Evolutionary conservation across 2,113 vertebrate genomes (phyloP).

Genomic region (Bungarus multicinctus): DNA sequence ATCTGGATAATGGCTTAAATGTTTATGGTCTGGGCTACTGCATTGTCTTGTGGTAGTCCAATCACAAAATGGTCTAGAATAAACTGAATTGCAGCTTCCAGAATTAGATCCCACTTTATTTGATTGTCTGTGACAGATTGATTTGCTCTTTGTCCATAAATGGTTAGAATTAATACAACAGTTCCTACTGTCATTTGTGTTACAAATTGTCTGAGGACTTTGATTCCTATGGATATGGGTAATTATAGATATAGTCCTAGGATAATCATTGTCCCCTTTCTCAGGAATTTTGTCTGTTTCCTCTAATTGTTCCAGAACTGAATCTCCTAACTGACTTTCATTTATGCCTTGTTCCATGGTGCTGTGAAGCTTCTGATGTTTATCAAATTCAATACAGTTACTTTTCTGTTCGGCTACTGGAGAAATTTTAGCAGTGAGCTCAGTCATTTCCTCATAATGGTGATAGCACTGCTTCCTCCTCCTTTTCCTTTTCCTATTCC

Average conservation of each 20-base stretch:
- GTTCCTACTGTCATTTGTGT: background rate
- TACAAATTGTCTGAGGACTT: slow-evolving; percentile 31
- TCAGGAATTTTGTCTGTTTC: slow-evolving; percentile 26
- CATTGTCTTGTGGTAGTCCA: slow-evolving; percentile 44
- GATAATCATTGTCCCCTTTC: slow-evolving; percentile 18
- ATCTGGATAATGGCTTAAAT: slow-evolving; percentile 37
- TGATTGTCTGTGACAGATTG: slow-evolving; percentile 40
- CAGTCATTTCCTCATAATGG: slow-evolving; percentile 39
- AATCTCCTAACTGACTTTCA: background rate
- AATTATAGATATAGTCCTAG: slow-evolving; percentile 16
- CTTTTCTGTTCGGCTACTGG: slow-evolving; percentile 36
- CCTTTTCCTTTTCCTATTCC: slow-evolving; percentile 64
- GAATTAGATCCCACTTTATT: slow-evolving; percentile 28
- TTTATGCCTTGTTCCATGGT: slow-evolving; percentile 38
- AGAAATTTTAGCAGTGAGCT: slow-evolving; percentile 36
- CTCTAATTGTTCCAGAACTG: slow-evolving; percentile 25
- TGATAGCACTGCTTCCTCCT: slow-evolving; percentile 64
- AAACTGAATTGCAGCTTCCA: slow-evolving; percentile 50
- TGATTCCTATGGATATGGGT: slow-evolving; percentile 35
- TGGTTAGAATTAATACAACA: slow-evolving; percentile 25
- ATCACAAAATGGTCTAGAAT: slow-evolving; percentile 52
- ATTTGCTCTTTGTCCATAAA: slow-evolving; percentile 32
- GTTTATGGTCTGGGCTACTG: slow-evolving; percentile 51
- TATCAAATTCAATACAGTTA: slow-evolving; percentile 22
- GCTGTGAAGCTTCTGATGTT: slow-evolving; percentile 37